Base-by-base conservation (phyloP, 2,888 invertebrate species). In the Sphaeridia pumilis region DNA sequence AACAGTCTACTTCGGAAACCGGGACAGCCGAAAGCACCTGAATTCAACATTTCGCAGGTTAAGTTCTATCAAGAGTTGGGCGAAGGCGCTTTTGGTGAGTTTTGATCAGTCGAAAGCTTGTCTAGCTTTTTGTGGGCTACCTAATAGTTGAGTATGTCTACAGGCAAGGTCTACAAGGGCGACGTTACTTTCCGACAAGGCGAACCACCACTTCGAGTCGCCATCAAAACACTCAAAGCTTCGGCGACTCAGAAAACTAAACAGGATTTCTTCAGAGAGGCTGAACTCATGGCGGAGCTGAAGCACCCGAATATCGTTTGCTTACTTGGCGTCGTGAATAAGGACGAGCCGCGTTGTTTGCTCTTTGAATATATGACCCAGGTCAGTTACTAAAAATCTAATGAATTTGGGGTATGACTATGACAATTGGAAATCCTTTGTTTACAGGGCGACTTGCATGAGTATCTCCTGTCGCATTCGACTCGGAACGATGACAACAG, bases 301-400 rank as follows among this genome's bases (percentile, higher is more conserved):
- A 82, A 87, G 58, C 97, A 97, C 74, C 87, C 89, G 1, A 94
- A 97, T 70, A 90, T 98, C 66, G 89, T 95, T 41, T 90, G 92
- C 71, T 80, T 97, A 63, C 76, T 97, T 54, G 95, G 94, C 0
- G 90, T 93, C 7, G 86, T 89, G 53, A 76, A 88, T 56, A 84
- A 85, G 66, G 86, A 87, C 66, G 85, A 89, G 67, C 92, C 93
- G 0, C 78, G 87, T 70, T 92, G 92, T 68, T 93, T 95, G 89
- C 74, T 98, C 22, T 97, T 97, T 72, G 97, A 98, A 71, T 93
- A 89, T 69, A 95, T 97, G 94, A 85, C 87, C 0, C 82, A 75
- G 68, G 74, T 74, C 63, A 58, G 62, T n/a, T 20, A 1, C 20
- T 14, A 31, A 10, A 10, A 10, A 31, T 10, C 31, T 31, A 14